A percentile compares a stretch with the other conserved stretches of the same genome.
phyloP scores from a whole-genome alignment of 2,113 vertebrate genomes.

The Zosterops hypoxanthus region DNA sequence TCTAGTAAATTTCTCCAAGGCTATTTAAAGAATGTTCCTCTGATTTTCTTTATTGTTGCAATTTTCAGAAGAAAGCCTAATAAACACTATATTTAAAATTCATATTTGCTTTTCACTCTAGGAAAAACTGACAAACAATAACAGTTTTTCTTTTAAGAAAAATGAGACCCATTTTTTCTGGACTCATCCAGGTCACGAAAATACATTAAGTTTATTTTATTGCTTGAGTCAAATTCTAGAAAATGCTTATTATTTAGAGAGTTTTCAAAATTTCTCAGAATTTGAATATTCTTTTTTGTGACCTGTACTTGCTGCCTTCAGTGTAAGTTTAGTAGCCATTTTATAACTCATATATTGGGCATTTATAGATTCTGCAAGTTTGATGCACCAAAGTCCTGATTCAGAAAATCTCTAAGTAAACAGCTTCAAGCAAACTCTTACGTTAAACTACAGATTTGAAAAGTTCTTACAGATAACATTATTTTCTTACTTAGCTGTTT shows the following conservation, averaged over 20 bases:
- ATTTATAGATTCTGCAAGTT: background rate
- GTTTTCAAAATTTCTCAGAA: background rate
- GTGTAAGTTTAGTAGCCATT: background rate
- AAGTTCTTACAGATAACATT: background rate
- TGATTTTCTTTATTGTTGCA: background rate
- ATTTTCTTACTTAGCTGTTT: background rate
- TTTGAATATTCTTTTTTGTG: background rate
- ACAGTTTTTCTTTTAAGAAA: background rate
- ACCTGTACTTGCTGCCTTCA: background rate
- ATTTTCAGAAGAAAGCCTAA: background rate
- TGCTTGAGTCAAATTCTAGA: background rate
- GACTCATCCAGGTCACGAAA: background rate
- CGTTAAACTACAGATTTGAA: background rate
- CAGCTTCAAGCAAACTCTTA: background rate
- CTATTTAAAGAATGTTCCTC: background rate
- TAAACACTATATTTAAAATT: background rate
- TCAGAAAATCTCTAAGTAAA: background rate
- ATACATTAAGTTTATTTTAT: background rate
- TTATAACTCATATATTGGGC: background rate
- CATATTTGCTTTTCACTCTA: background rate
- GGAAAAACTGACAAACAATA: background rate
- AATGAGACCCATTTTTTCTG: background rate
- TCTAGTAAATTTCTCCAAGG: background rate
- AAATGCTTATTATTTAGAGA: background rate
- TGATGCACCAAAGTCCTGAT: background rate